Evolutionary conservation across 2,797 vertebrate species (phyloP), one percentile per base, ranked within the genome.

Genomic region (Pseudocheirus occidentalis): DNA sequence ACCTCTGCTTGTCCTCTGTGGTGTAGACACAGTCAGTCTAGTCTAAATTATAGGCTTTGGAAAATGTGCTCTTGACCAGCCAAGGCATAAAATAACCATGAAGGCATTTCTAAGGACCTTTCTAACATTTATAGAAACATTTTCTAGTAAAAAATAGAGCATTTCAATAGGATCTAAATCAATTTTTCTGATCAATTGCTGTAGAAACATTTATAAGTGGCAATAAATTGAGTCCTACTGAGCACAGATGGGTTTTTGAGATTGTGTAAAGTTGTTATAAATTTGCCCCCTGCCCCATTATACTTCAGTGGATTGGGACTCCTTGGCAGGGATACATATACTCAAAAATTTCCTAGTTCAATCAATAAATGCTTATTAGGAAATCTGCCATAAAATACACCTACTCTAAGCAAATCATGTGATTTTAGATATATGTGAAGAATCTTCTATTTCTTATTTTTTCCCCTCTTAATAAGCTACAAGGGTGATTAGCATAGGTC

Each of bases 401-500:
- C 96, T 89, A 1, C 0, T 2, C 93, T 53, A 90, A 93, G 95
- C 55, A 90, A 93, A 93, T 53, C 73, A 46, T 66, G 90, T 4
- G 92, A 96, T 28, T 66, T 93, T 40, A 56, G 91, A 95, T 12
- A 31, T 96, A 96, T 31, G 94, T 91, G 0, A 94, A 91, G 57
- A 24, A 96, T 87, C 95, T 96, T 89, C 96, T 97, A 95, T 62
- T 54, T 92, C 90, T 90, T 92, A 50, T 28, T 92, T 91, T 29
- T 95, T 3, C 94, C 54, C 95, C 93, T 92, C 97, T 95, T 97
- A 7, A 92, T 96, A 34, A 98, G 95, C 96, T 96, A 95, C 87
- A 96, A 97, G 98, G 96, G 92, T 93, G 97, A 98, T 97, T 95
- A 95, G 95, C 55, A 54, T 95, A 96, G 81, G 55, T 11, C 50